Percentiles rank a stretch among this genome's conserved stretches.
These are phyloP conservation scores for Drosophila neotestacea DNA, from an alignment of 2,888 invertebrate species.

Conservation along the genomic window DNA sequence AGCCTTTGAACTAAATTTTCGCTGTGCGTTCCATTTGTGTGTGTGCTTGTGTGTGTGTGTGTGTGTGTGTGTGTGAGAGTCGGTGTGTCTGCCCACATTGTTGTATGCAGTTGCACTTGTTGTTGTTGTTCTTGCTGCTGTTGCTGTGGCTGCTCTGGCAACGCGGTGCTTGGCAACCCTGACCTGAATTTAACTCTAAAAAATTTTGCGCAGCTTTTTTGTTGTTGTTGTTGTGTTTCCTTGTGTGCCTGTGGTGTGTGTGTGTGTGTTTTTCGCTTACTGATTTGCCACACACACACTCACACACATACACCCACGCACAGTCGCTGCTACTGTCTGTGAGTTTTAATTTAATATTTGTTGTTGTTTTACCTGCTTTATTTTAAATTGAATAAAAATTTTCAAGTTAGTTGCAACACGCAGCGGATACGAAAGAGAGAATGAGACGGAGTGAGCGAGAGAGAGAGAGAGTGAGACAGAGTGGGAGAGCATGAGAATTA, in stretches of 20 bases:
- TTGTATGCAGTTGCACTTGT: constrained; percentile 33
- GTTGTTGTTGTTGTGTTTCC: neutral
- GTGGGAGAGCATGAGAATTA: neutral
- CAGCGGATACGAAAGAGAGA: neutral
- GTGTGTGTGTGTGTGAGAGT: neutral
- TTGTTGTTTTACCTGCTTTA: constrained; percentile 13
- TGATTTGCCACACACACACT: constrained; percentile 36
- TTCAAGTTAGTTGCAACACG: constrained; percentile 21
- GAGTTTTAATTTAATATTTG: constrained; percentile 69
- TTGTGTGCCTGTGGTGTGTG: constrained; percentile 18
- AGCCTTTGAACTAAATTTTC: constrained; percentile 69
- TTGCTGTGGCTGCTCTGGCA: constrained; percentile 47
- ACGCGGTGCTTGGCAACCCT: constrained; percentile 67
- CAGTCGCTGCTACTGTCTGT: constrained; percentile 29
- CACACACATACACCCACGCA: neutral
- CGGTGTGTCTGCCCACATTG: constrained; percentile 50
- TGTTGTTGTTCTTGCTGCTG: constrained; percentile 17
- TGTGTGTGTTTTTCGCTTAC: constrained; percentile 43
- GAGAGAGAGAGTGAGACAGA: neutral
- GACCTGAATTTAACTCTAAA: constrained; percentile 72
- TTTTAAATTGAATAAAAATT: constrained; percentile 22
- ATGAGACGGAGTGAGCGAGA: neutral
- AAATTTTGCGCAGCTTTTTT: constrained; percentile 55
- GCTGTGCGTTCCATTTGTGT: constrained; percentile 31
- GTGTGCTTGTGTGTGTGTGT: constrained; percentile 21